Evolutionary conservation across 2,113 vertebrate genomes (phyloP).

Genomic region (Hipposideros armiger): DNA sequence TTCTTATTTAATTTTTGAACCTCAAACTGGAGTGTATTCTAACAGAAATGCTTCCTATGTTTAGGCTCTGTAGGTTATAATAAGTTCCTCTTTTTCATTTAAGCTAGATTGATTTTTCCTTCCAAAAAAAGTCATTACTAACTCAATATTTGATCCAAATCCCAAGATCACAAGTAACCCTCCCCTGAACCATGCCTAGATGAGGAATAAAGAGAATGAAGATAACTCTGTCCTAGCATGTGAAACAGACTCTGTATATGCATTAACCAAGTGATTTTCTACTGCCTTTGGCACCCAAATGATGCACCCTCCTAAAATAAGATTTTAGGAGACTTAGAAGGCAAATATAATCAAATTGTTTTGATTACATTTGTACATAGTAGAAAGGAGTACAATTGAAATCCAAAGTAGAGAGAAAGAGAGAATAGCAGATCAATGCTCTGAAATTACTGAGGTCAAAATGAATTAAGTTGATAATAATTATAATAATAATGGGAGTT

Average conservation of each 20-base stretch:
- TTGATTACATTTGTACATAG: neutral
- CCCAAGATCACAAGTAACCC: neutral
- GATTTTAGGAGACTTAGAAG: neutral
- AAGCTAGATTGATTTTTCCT: constrained; percentile 10
- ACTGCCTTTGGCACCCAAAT: neutral
- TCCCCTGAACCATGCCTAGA: accelerated
- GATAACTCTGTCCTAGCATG: too few species aligned
- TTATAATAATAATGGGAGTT: neutral
- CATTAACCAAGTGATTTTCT: neutral
- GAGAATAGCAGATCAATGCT: neutral
- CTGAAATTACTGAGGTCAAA: neutral
- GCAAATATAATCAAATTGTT: neutral
- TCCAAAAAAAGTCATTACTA: neutral
- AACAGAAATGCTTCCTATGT: neutral
- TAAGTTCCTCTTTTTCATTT: neutral
- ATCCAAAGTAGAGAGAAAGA: neutral
- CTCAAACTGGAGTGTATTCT: neutral
- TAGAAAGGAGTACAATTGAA: neutral
- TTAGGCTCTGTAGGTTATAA: neutral
- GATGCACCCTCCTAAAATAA: neutral
- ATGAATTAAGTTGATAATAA: neutral
- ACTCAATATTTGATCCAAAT: neutral
- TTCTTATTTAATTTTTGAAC: neutral
- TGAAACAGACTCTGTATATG: neutral
- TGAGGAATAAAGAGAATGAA: neutral